A percentile compares a stretch with the other conserved stretches of the same genome.
Evolutionary conservation across 2,113 vertebrate genomes (phyloP).

Genomic region (Calidris pugnax): DNA sequence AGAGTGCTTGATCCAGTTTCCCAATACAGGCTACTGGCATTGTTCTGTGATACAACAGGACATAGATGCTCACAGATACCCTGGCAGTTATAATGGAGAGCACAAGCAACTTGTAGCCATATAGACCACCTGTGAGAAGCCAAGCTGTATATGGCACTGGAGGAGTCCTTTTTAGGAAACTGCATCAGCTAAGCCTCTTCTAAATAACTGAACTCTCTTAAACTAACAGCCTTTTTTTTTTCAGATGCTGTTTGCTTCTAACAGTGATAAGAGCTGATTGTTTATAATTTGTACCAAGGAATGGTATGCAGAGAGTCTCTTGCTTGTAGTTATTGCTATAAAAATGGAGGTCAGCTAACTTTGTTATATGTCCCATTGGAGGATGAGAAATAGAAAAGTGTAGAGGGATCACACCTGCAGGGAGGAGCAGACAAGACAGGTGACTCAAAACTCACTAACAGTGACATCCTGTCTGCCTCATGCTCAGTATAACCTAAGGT

Average conservation of each 20-base stretch:
- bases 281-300: background rate
- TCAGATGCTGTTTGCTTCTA: background rate
- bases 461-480: background rate
- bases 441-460: background rate
- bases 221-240: background rate
- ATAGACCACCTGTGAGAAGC: background rate
- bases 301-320: background rate
- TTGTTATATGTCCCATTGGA: background rate
- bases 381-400: background rate
- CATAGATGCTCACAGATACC: rapidly evolving
- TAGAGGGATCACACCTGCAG: background rate
- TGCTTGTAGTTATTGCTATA: background rate
- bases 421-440: background rate
- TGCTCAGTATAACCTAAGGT: background rate
- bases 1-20: background rate
- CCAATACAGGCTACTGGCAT: background rate
- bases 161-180: background rate
- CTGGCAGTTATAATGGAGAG: background rate
- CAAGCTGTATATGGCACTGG: background rate
- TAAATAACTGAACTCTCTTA: background rate
- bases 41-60: background rate
- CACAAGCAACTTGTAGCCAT: background rate
- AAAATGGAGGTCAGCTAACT: background rate
- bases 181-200: background rate
- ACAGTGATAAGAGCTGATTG: background rate